Percentiles rank a stretch among this genome's conserved stretches.
These are phyloP conservation scores for Anagyrus pseudococci DNA, from an alignment of 2,888 invertebrate species.

Conservation along the genomic window DNA sequence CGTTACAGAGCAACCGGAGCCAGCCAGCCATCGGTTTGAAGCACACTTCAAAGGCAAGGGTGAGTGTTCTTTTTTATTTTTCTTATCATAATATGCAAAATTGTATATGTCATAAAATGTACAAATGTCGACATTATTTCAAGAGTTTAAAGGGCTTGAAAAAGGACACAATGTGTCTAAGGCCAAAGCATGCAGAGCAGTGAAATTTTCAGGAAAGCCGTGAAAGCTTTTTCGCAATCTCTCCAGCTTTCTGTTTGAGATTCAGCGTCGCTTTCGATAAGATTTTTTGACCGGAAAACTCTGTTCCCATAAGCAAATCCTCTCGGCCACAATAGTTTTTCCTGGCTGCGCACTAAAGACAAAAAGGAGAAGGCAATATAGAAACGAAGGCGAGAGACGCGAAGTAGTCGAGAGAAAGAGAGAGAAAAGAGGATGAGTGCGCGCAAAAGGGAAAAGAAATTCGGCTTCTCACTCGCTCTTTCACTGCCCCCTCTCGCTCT, in stretches of 20 bases:
- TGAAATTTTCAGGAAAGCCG: constrained; percentile 14
- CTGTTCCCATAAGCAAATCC: constrained; percentile 28
- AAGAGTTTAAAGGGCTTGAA: neutral
- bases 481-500: neutral
- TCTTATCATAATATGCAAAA: neutral
- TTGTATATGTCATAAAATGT: neutral
- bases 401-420: neutral
- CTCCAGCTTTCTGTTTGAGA: constrained; percentile 14
- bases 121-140: no score
- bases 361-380: constrained; percentile 10
- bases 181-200: neutral
- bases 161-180: neutral
- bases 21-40: constrained; percentile 74
- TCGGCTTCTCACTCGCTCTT: neutral
- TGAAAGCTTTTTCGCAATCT: neutral
- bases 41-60: constrained; percentile 72
- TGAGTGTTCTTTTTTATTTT: constrained; percentile 60
- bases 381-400: constrained; percentile 2
- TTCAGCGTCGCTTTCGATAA: constrained; percentile 19
- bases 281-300: constrained; percentile 35
- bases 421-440: neutral
- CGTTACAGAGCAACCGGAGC: constrained; percentile 71
- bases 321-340: constrained; percentile 10
- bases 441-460: neutral
- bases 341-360: constrained; percentile 3